These are phyloP conservation scores for Scaptomyza polygonia DNA, from an alignment of 2,888 invertebrate genomes.

Conservation along the genomic window DNA sequence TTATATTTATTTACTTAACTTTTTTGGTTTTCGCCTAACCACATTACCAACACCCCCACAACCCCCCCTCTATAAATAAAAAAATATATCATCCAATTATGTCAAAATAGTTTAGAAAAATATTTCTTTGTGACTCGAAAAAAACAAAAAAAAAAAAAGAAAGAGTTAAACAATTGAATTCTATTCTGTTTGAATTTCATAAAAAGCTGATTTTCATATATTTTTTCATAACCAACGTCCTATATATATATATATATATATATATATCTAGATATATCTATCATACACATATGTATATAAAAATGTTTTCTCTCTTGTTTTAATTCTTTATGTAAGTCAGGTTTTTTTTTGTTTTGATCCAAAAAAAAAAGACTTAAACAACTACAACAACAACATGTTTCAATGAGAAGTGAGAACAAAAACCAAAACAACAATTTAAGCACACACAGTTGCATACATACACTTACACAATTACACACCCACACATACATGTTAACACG, in stretches of 20 bases:
- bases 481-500: conserved; percentile 53
- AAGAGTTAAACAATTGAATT: too few species aligned
- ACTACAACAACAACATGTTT: conserved; percentile 13
- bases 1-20: conserved; percentile 4
- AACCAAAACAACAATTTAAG: conserved; percentile 32
- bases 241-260: not conserved
- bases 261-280: not conserved
- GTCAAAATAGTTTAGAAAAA: not conserved
- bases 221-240: not conserved
- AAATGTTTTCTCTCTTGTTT: conserved; percentile 18
- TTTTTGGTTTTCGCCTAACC: conserved; percentile 17
- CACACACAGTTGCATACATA: conserved; percentile 2
- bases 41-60: not conserved
- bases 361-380: conserved; percentile 21
- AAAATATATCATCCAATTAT: not conserved
- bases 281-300: conserved; percentile 2
- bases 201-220: not conserved
- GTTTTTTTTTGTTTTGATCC: conserved; percentile 4
- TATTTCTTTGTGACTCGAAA: too few species aligned
- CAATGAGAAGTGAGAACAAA: conserved; percentile 16
- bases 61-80: too few species aligned
- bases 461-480: not conserved
- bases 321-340: conserved; percentile 29
- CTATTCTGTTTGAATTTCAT: not conserved
- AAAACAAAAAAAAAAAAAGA: too few species aligned